phyloP scores from a whole-genome alignment of 2,113 vertebrate species.

The Xenopus laevis region DNA sequence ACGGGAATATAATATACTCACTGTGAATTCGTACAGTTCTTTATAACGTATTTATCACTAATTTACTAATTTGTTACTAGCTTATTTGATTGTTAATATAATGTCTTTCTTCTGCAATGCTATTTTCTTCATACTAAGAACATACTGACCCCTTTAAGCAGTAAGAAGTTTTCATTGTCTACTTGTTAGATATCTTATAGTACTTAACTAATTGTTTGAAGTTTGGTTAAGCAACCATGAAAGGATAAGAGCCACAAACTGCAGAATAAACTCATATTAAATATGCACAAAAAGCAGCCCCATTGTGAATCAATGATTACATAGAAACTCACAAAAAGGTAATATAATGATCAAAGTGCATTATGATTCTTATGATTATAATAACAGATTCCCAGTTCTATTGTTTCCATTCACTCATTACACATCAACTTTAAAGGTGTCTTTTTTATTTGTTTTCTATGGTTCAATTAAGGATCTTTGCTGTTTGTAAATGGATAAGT shows the following conservation, averaged over 20 bases:
- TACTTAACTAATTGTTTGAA: constrained; percentile 28
- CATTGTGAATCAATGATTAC: constrained; percentile 25
- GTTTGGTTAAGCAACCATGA: constrained; percentile 29
- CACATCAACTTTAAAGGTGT: constrained; percentile 38
- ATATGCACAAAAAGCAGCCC: constrained; percentile 2
- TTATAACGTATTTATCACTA: too few relatives aligned
- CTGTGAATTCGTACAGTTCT: too few relatives aligned
- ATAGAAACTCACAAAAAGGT: constrained; percentile 18
- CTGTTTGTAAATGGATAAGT: constrained; percentile 31
- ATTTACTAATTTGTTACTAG: too few relatives aligned
- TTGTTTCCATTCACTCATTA: constrained; percentile 24
- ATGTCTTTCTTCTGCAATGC: too few relatives aligned
- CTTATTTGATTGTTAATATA: too few relatives aligned
- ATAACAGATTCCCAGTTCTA: constrained; percentile 26
- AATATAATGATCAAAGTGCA: constrained; percentile 37
- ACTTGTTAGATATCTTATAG: neutral
- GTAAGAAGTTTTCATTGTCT: too few relatives aligned
- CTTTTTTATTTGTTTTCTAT: constrained; percentile 28
- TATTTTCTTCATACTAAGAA: too few relatives aligned
- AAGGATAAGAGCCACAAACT: constrained; percentile 9
- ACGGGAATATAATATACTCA: too few relatives aligned
- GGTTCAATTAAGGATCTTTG: constrained; percentile 22
- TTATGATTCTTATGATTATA: constrained; percentile 26
- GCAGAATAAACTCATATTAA: constrained; percentile 35
- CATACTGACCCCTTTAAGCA: too few relatives aligned